Conservation (phyloP, 2,113 vertebrate species). For the Drymodes brunneopygia region DNA sequence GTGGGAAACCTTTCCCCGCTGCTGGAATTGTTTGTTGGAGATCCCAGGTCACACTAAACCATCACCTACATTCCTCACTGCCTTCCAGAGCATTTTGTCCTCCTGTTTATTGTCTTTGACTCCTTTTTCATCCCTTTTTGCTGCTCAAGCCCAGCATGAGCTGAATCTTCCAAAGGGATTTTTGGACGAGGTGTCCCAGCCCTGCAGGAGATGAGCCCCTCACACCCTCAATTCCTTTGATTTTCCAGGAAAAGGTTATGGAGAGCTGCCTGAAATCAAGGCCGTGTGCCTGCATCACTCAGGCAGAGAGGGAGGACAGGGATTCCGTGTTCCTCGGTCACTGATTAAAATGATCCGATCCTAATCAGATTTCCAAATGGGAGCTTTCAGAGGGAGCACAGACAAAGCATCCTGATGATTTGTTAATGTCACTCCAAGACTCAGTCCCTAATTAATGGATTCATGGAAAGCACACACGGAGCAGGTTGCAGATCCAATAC, state of each 20-base stretch:
- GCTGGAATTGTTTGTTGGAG: not conserved
- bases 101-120: not conserved
- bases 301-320: not conserved
- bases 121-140: not conserved
- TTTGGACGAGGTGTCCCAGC: not conserved
- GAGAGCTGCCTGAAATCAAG: not conserved
- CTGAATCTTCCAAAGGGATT: not conserved
- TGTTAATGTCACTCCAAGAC: not conserved
- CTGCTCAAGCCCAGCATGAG: not conserved
- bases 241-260: not conserved
- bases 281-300: not conserved
- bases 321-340: not conserved
- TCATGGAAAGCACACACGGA: not conserved
- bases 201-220: not conserved
- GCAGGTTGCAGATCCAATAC: not conserved
- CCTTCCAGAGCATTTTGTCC: not conserved
- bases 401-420: conserved; percentile 14
- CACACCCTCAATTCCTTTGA: not conserved
- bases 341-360: conserved; percentile 7
- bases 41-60: not conserved
- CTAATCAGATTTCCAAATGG: conserved; percentile 29
- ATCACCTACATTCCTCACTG: not conserved
- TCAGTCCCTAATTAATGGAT: conserved; percentile 8
- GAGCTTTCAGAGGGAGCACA: not conserved
- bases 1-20: not conserved